Evolutionary conservation across 2,888 invertebrate species (phyloP).

Genomic region (Plutella xylostella): DNA sequence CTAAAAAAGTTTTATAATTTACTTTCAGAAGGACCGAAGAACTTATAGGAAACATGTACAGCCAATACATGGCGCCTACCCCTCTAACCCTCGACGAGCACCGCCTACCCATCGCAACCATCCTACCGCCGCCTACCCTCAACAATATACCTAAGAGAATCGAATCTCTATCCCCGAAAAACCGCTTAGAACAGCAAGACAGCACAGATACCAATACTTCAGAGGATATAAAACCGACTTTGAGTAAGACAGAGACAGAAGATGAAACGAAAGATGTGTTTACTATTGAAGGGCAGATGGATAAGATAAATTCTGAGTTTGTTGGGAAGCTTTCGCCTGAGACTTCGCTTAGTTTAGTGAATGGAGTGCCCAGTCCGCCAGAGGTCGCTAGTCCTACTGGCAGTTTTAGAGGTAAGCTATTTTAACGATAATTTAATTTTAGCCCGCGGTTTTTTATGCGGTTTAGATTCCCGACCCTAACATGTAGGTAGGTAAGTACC

Average conservation of each 20-base stretch:
- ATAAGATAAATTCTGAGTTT: constrained; percentile 33
- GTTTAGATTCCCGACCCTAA: no score
- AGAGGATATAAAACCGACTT: constrained; percentile 47
- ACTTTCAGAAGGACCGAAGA: constrained; percentile 70
- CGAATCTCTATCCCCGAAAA: constrained; percentile 33
- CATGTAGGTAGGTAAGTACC: no score
- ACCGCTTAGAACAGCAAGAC: constrained; percentile 35
- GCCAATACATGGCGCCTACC: constrained; percentile 59
- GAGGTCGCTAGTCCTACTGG: no score
- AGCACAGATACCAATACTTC: constrained; percentile 56
- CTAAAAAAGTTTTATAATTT: no score
- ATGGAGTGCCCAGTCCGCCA: no score
- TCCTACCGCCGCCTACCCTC: constrained; percentile 28
- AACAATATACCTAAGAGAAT: constrained; percentile 36
- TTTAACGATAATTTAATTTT: no score
- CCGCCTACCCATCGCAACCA: constrained; percentile 14
- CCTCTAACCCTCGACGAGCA: constrained; percentile 50
- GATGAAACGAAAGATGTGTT: constrained; percentile 34
- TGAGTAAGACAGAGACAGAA: constrained; percentile 25
- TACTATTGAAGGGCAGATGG: constrained; percentile 48
- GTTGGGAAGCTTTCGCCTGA: constrained; percentile 10
- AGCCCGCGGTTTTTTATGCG: no score
- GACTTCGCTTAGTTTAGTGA: constrained; percentile 10
- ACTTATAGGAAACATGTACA: constrained; percentile 67
- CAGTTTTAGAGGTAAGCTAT: no score